These are phyloP conservation scores for Synergus japonicus DNA, from an alignment of 2,888 invertebrate genomes.

Conservation along the genomic window DNA sequence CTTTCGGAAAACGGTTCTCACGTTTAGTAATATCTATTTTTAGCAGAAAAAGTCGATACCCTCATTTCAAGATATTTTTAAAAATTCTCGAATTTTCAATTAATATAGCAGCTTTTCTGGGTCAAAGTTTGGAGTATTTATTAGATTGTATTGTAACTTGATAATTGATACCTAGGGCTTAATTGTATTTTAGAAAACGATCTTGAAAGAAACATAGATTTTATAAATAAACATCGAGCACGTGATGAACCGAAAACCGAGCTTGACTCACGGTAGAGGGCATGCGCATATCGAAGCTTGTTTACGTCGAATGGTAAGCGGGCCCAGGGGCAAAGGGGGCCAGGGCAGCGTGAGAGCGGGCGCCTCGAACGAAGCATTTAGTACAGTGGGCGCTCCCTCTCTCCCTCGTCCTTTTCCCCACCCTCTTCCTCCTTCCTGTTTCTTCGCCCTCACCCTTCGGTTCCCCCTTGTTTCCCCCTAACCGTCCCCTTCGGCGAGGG, in stretches of 20 bases:
- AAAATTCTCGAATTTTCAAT: neutral
- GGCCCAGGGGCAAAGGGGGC: conserved; percentile 58
- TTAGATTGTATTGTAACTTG: neutral
- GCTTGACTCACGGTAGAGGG: conserved; percentile 29
- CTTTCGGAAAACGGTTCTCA: conserved; percentile 20
- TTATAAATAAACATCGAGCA: conserved; percentile 20
- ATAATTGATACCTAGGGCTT: neutral
- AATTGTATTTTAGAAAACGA: neutral
- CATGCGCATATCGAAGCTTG: conserved; percentile 48
- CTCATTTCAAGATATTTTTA: neutral
- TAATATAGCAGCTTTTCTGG: no score
- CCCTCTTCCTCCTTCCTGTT: conserved; percentile 27
- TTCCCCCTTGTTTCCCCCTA: neutral
- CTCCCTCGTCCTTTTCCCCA: conserved; percentile 33
- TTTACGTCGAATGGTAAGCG: conserved; percentile 55
- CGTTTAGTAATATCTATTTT: conserved; percentile 23
- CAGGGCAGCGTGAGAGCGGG: conserved; percentile 66
- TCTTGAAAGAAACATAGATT: neutral
- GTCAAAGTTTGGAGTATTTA: no score
- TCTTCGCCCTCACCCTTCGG: conserved; percentile 15
- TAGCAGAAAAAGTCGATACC: neutral
- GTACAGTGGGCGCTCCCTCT: conserved; percentile 60
- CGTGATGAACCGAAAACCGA: conserved; percentile 44
- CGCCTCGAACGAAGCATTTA: conserved; percentile 63
- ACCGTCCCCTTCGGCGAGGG: conserved; percentile 41